Evolutionary conservation across 2,888 invertebrate species (phyloP).

Genomic region (Oscheius onirici): DNA sequence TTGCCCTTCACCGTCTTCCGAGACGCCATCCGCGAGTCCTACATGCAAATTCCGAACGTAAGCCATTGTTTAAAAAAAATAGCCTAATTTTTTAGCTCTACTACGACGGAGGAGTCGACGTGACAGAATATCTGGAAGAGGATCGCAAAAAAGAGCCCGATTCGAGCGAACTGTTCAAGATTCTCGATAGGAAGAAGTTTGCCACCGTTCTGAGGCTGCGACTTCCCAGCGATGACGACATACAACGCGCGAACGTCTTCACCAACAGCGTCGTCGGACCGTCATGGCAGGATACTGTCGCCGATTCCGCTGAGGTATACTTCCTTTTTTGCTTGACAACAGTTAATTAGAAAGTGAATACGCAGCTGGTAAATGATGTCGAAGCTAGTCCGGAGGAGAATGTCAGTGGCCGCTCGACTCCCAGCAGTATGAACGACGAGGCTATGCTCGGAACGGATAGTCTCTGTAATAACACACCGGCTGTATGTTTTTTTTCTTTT

Average conservation of each 20-base stretch:
- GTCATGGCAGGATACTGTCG: slow-evolving; percentile 39
- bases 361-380: background rate
- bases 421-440: slow-evolving; percentile 8
- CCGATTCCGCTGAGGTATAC: background rate
- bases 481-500: slow-evolving; percentile 1
- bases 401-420: slow-evolving; percentile 1
- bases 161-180: slow-evolving; percentile 52
- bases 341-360: no score
- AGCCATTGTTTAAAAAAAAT: background rate
- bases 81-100: slow-evolving; percentile 36
- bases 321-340: no score
- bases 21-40: background rate
- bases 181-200: slow-evolving; percentile 60
- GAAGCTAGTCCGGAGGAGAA: background rate
- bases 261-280: slow-evolving; percentile 37
- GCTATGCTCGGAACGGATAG: slow-evolving; percentile 23
- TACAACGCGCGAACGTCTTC: slow-evolving; percentile 28
- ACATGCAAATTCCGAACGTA: slow-evolving; percentile 29
- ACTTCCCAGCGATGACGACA: slow-evolving; percentile 52
- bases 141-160: slow-evolving; percentile 32
- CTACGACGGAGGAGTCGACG: slow-evolving; percentile 52
- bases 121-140: background rate
- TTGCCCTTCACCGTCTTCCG: background rate
- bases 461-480: slow-evolving; percentile 51
- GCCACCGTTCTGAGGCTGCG: slow-evolving; percentile 46